These are phyloP conservation scores for Drosophila imparisetae DNA, from an alignment of 2,888 invertebrate species.

Conservation along the genomic window DNA sequence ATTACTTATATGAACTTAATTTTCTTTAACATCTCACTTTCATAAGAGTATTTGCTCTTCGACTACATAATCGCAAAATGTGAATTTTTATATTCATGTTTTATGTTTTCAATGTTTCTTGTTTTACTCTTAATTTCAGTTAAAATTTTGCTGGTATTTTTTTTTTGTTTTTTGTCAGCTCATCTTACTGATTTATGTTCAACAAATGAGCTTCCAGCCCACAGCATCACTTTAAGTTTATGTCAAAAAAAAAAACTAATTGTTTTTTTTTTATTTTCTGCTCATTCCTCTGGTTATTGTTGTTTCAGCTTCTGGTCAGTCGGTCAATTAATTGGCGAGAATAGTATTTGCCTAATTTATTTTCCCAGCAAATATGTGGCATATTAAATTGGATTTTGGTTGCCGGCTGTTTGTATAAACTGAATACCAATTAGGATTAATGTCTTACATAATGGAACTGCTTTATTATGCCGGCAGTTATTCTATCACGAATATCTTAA, in stretches of 20 bases:
- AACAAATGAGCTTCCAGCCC: conserved; percentile 55
- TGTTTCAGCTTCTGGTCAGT: conserved; percentile 2
- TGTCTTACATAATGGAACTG: conserved; percentile 37
- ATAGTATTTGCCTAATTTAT: conserved; percentile 47
- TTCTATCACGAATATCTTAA: conserved; percentile 7
- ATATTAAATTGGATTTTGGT: conserved; percentile 45
- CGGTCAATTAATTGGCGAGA: conserved; percentile 53
- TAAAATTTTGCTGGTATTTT: conserved; percentile 11
- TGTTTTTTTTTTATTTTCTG: conserved; percentile 12
- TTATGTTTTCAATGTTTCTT: conserved; percentile 21
- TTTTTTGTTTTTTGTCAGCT: conserved; percentile 15
- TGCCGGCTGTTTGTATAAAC: conserved; percentile 41
- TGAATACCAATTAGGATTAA: conserved; percentile 43
- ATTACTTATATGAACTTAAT: too few species aligned
- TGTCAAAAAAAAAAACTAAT: conserved; percentile 55
- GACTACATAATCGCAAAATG: background rate
- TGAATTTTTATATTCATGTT: background rate
- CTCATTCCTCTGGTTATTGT: conserved; percentile 14
- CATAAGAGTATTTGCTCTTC: conserved; percentile 8
- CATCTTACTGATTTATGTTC: conserved; percentile 43
- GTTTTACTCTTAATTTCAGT: conserved; percentile 19
- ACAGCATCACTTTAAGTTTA: conserved; percentile 50
- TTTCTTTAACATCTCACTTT: background rate
- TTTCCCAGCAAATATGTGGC: conserved; percentile 31
- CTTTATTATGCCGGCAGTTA: conserved; percentile 23